Evolutionary conservation across 2,888 invertebrate genomes (phyloP).

Genomic region (Podabrus alpinus): DNA sequence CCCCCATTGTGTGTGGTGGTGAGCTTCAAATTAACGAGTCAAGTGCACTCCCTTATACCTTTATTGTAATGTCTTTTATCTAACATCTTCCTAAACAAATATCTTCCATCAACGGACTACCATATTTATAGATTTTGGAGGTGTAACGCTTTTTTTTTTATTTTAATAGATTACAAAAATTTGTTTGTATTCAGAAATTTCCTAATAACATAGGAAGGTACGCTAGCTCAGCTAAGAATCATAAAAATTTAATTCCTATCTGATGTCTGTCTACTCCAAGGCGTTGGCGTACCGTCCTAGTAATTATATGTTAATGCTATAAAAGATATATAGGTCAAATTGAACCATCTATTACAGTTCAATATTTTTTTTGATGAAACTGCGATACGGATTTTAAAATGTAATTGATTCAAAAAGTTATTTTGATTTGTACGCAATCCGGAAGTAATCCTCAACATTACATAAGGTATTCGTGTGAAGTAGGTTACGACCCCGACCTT

Average conservation of each 20-base stretch:
- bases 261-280: not conserved
- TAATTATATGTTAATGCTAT: not conserved
- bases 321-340: not conserved
- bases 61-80: constrained; percentile 11
- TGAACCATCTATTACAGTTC: not conserved
- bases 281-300: not conserved
- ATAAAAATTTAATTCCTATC: not conserved
- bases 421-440: too few species aligned
- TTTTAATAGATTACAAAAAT: not conserved
- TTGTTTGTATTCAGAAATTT: not conserved
- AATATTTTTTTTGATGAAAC: not conserved
- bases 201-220: not conserved
- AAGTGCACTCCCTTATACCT: constrained; percentile 39
- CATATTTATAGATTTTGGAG: not conserved
- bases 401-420: not conserved
- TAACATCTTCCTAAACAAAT: not conserved
- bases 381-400: not conserved
- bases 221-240: not conserved
- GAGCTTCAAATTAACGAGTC: constrained; percentile 45
- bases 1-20: constrained; percentile 37
- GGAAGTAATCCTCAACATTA: too few species aligned
- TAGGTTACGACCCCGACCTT: too few species aligned
- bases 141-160: too few species aligned
- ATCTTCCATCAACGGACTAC: not conserved
- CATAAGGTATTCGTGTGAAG: too few species aligned